Evolutionary conservation across 2,888 invertebrate species (phyloP).

Genomic region (Prionchulus punctatus): DNA sequence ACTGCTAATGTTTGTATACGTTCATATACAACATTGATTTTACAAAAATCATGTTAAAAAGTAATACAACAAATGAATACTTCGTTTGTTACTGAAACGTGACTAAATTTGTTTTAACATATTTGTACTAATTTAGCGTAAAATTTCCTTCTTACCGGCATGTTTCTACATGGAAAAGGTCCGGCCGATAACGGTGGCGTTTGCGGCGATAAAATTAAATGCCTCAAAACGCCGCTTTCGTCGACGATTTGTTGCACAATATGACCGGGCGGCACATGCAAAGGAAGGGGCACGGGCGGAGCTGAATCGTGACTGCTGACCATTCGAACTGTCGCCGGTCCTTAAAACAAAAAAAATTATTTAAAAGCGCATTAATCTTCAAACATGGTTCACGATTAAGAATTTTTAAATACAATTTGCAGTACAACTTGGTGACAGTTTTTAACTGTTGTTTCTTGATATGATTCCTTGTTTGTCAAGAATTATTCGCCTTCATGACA

Average conservation of each 20-base stretch:
- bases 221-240: constrained; percentile 68
- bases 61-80: not conserved
- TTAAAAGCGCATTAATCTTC: no score
- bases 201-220: constrained; percentile 64
- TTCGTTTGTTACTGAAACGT: not conserved
- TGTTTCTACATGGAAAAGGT: constrained; percentile 8
- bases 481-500: no score
- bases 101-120: not conserved
- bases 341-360: constrained; percentile 40
- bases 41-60: no score
- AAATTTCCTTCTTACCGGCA: constrained; percentile 5
- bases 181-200: constrained; percentile 22
- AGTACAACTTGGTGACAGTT: no score
- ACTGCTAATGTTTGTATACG: no score
- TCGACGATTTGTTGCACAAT: constrained; percentile 79
- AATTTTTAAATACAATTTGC: no score
- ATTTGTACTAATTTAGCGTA: not conserved
- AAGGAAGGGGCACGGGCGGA: constrained; percentile 65
- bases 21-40: no score
- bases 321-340: constrained; percentile 70
- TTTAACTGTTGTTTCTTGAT: no score
- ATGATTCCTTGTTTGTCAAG: no score
- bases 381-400: no score
- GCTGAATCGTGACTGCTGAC: constrained; percentile 55
- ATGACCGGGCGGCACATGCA: constrained; percentile 77